Evolutionary conservation across 2,797 vertebrate species (phyloP), one percentile per base, ranked within the genome.

Genomic region (Zalophus californianus): DNA sequence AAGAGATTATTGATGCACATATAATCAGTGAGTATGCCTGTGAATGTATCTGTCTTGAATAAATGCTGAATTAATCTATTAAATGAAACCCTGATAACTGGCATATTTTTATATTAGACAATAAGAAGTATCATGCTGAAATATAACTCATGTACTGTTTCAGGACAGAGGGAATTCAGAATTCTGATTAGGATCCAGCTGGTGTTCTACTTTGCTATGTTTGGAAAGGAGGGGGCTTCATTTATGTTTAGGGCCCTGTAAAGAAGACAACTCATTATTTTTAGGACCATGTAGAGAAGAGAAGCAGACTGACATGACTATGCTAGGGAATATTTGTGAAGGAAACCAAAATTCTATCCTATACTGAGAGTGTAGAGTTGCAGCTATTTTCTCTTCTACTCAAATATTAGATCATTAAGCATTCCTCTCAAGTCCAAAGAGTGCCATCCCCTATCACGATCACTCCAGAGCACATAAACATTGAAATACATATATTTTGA

Each of bases 391-490:
- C 15, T 25, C 8, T 72, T 35, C 11, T 58, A 75, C 41, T 54
- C 27, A 89, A 48, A 79, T 44, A 20, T 54, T 35, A 58, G 10
- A n/a, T 72, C 20, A 2, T 66, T 66, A 38, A 72, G 41, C 2
- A 58, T 44, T 2, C 1, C 3, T 77, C 35, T 82, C 14, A 92
- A 89, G 14, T 64, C 15, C 18, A 82, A 86, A 62, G 3, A 15
- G 7, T 56, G 0, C 29, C 13, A 50, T 87, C 21, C 23, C 12
- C 11, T 5, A 21, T 32, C 10, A 6, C 0, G 1, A 21, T 23
- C 20, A 52, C 27, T 83, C 64, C 27, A 90, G 44, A 7, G 64
- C 2, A 66, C 20, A 48, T 35, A 18, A 66, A 44, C 25, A 77
- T 29, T 41, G 35, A 91, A 48, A 73, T 10, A 50, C 8, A 38